Conservation (phyloP, 2,888 invertebrate genomes). For the Aradus depressus region DNA sequence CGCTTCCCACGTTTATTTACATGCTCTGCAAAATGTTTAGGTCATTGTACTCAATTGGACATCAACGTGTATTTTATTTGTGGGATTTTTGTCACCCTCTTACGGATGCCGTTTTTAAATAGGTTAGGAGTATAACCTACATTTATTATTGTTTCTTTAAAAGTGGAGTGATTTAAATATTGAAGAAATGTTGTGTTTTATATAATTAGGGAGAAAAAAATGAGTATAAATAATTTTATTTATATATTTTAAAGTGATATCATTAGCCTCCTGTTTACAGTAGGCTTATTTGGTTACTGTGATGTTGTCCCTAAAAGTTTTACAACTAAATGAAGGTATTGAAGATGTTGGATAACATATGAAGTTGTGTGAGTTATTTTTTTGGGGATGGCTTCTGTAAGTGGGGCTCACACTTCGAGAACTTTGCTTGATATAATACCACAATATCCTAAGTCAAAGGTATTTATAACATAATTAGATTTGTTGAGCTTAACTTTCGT, state of each 20-base stretch:
- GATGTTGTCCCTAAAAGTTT: constrained; percentile 4
- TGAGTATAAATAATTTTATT: constrained; percentile 1
- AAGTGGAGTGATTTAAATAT: neutral
- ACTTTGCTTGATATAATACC: constrained; percentile 26
- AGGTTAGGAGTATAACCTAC: constrained; percentile 17
- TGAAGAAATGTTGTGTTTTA: neutral
- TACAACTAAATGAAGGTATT: constrained; percentile 4
- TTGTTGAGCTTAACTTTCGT: no score
- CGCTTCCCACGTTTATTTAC: no score
- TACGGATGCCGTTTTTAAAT: constrained; percentile 4
- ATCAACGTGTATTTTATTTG: neutral
- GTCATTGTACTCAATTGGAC: no score
- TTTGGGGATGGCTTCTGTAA: constrained; percentile 26
- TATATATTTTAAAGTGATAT: neutral
- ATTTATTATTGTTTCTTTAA: neutral
- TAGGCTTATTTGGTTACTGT: neutral
- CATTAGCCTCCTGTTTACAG: neutral
- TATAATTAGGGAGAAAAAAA: neutral
- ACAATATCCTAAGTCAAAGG: constrained; percentile 25
- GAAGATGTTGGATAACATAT: constrained; percentile 19
- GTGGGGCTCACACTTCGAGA: constrained; percentile 26
- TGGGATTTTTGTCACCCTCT: neutral
- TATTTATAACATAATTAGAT: no score
- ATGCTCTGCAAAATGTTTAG: no score
- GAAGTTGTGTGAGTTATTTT: constrained; percentile 8